Percentiles rank a stretch among this genome's conserved stretches.
Conservation (phyloP, 1,140 invertebrate genomes). For the Anagrus nilaparvatae region DNA sequence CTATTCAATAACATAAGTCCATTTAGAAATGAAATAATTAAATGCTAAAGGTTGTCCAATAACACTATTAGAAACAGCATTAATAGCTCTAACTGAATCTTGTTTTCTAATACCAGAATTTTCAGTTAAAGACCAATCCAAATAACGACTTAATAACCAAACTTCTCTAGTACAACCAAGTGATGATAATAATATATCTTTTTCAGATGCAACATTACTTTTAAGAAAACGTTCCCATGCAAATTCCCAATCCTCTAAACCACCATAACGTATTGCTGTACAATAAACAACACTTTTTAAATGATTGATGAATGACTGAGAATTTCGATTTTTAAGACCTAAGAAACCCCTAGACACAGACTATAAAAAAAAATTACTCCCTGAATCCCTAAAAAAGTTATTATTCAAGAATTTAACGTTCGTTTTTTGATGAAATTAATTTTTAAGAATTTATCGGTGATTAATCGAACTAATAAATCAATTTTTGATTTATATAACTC, state of each 20-base stretch:
- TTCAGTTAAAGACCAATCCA: conserved; percentile 58
- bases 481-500: too few species aligned
- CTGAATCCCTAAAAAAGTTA: too few species aligned
- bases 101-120: conserved; percentile 71
- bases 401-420: too few species aligned
- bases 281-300: conserved; percentile 74
- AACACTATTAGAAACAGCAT: conserved; percentile 56
- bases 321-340: too few species aligned
- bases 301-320: too few species aligned
- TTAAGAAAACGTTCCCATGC: conserved; percentile 64
- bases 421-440: too few species aligned
- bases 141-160: conserved; percentile 66
- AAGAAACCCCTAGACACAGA: too few species aligned
- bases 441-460: too few species aligned
- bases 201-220: conserved; percentile 65
- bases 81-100: conserved; percentile 63
- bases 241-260: conserved; percentile 76
- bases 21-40: conserved; percentile 62
- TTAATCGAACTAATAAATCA: too few species aligned
- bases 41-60: conserved; percentile 66
- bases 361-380: too few species aligned
- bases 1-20: conserved; percentile 59
- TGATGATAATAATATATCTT: conserved; percentile 61
- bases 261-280: conserved; percentile 68
- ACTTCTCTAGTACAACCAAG: conserved; percentile 68